A percentile compares a stretch with the other conserved stretches of the same genome.
Evolutionary conservation across 2,113 vertebrate species (phyloP).

Genomic region (Prionailurus viverrinus): DNA sequence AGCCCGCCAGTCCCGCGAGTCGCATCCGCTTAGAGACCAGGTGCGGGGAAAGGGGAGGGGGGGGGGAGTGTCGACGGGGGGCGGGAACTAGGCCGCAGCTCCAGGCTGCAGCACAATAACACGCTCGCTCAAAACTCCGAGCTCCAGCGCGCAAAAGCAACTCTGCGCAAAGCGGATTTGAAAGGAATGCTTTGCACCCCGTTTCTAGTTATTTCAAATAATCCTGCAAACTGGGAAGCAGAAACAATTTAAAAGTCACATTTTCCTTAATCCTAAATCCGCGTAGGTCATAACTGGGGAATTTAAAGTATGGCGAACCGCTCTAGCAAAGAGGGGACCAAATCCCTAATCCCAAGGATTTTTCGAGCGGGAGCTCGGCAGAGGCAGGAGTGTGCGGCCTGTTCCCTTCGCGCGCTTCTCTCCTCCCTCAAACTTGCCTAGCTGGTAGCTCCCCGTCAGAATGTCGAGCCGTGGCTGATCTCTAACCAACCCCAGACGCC

Average conservation of each 20-base stretch:
- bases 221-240: slow-evolving; percentile 88
- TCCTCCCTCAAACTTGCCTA: slow-evolving; percentile 40
- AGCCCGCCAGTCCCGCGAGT: background rate
- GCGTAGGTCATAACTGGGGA: slow-evolving; percentile 87
- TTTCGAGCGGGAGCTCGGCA: slow-evolving; percentile 50
- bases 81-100: slow-evolving; percentile 66
- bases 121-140: slow-evolving; percentile 79
- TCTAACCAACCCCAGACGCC: background rate
- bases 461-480: background rate
- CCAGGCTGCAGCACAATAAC: background rate
- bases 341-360: slow-evolving; percentile 85
- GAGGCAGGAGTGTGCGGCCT: slow-evolving; percentile 64
- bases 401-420: slow-evolving; percentile 13
- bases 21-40: background rate
- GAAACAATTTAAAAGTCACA: slow-evolving; percentile 91
- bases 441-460: background rate
- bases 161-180: slow-evolving; percentile 87
- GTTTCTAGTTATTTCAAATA: slow-evolving; percentile 86
- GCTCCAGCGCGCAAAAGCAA: slow-evolving; percentile 76
- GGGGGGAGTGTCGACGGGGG: slow-evolving; percentile 29
- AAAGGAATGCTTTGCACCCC: slow-evolving; percentile 86
- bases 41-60: slow-evolving; percentile 16
- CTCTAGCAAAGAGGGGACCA: slow-evolving; percentile 78
- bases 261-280: slow-evolving; percentile 91
- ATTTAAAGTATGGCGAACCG: slow-evolving; percentile 87